Evolutionary conservation across 2,113 vertebrate genomes (phyloP).

Genomic region (Anolis sagrei): DNA sequence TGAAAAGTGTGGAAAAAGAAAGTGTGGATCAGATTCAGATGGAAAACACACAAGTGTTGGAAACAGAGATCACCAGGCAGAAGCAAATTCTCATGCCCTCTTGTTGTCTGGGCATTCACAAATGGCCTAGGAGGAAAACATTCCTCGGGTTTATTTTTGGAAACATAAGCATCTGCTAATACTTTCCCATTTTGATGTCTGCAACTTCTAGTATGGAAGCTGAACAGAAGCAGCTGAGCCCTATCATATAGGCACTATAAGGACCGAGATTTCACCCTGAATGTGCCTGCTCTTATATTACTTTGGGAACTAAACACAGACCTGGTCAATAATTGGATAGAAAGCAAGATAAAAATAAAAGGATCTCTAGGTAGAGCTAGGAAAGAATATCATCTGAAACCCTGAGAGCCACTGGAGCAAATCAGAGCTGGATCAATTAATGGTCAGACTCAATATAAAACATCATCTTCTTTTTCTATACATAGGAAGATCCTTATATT

Average conservation of each 20-base stretch:
- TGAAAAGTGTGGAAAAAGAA: background rate
- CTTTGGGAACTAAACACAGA: too few species aligned
- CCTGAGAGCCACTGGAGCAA: background rate
- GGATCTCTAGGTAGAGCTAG: too few species aligned
- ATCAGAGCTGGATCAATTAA: background rate
- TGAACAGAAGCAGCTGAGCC: background rate
- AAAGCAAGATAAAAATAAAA: too few species aligned
- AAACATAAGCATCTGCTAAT: background rate
- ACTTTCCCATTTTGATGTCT: background rate
- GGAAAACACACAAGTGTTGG: background rate
- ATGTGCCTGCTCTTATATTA: too few species aligned
- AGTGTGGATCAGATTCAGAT: background rate
- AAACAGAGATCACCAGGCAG: background rate
- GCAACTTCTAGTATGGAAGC: background rate
- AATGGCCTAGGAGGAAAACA: background rate
- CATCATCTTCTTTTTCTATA: background rate
- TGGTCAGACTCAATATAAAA: too few species aligned
- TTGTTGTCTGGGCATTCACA: background rate
- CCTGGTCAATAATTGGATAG: too few species aligned
- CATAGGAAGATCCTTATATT: background rate
- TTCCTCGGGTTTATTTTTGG: background rate
- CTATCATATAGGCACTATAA: background rate
- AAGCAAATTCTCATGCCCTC: background rate
- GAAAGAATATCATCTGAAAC: too few species aligned
- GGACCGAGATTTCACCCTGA: background rate